phyloP scores from a whole-genome alignment of 2,888 invertebrate genomes.

The Portevinia maculata region DNA sequence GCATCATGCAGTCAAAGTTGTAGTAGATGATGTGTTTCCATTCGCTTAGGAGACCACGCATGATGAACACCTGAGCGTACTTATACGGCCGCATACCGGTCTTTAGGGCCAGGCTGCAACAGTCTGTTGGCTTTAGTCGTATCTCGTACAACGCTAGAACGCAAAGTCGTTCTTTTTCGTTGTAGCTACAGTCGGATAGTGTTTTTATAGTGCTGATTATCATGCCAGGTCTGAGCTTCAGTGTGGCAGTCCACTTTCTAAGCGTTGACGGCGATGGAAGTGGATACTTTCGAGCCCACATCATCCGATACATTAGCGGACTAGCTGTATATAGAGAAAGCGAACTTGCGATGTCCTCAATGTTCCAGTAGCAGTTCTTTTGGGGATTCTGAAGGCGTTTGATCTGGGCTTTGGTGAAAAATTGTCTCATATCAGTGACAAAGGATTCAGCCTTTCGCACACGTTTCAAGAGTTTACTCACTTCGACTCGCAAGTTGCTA shows the following conservation, averaged over 20 bases:
- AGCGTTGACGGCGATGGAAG: slow-evolving; percentile 39
- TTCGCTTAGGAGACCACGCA: slow-evolving; percentile 23
- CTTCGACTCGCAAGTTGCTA: neutral
- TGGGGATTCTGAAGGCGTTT: slow-evolving; percentile 26
- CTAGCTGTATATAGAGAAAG: slow-evolving; percentile 25
- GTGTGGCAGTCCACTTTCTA: slow-evolving; percentile 16
- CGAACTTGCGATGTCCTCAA: slow-evolving; percentile 32
- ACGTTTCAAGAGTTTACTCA: neutral
- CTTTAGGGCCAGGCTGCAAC: neutral
- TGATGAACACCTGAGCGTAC: slow-evolving; percentile 36
- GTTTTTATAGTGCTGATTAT: slow-evolving; percentile 15
- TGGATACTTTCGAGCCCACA: slow-evolving; percentile 30
- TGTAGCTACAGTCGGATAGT: neutral
- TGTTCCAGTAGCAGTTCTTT: slow-evolving; percentile 35
- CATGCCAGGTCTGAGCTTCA: slow-evolving; percentile 43
- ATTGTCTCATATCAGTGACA: slow-evolving; percentile 1
- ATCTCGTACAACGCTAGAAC: slow-evolving; percentile 43
- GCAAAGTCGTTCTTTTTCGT: slow-evolving; percentile 17
- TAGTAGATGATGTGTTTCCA: slow-evolving; percentile 49
- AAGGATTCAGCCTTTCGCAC: slow-evolving; percentile 25
- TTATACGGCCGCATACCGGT: slow-evolving; percentile 28
- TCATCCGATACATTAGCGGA: slow-evolving; percentile 30
- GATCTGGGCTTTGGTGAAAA: slow-evolving; percentile 41
- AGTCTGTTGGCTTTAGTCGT: neutral
- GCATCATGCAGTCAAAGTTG: slow-evolving; percentile 52